A percentile compares a stretch with the other conserved stretches of the same genome.
These are phyloP conservation scores for Phenganax stokvisi DNA, from an alignment of 92 coral and sea anemone species.

Conservation along the genomic window DNA sequence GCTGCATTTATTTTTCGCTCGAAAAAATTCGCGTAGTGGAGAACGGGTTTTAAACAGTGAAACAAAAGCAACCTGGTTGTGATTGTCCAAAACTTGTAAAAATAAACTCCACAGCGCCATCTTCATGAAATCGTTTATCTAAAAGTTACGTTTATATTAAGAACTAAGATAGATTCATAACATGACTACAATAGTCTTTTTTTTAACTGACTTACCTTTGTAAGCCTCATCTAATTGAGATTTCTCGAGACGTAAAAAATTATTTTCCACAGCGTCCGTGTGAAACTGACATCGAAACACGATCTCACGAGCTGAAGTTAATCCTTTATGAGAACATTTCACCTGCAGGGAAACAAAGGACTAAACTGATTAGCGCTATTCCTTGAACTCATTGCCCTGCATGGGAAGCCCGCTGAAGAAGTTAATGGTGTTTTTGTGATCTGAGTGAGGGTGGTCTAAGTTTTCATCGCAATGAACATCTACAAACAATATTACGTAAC, in stretches of 20 bases:
- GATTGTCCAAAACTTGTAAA: constrained; percentile 74
- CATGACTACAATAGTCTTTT: background rate
- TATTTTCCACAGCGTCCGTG: constrained; percentile 72
- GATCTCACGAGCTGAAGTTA: constrained; percentile 88
- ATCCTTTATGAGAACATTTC: constrained; percentile 90
- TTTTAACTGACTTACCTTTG: constrained; percentile 53
- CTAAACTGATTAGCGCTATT: no score
- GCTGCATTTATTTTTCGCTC: no score
- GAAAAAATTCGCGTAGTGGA: no score
- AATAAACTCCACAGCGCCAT: constrained; percentile 81
- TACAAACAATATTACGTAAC: background rate
- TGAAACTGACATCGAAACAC: constrained; percentile 91
- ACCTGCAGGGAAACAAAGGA: constrained; percentile 43
- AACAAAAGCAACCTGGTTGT: constrained; percentile 57
- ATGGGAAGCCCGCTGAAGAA: no score
- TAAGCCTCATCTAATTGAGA: constrained; percentile 77
- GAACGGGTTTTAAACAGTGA: background rate
- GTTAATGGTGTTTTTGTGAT: no score
- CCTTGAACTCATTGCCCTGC: no score
- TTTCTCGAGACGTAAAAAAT: constrained; percentile 76
- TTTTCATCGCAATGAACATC: no score
- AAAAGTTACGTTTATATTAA: background rate
- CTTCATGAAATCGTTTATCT: constrained; percentile 89
- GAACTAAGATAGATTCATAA: background rate
- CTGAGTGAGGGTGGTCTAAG: no score